Percentiles rank a stretch among this genome's conserved stretches.
phyloP scores from a whole-genome alignment of 2,797 vertebrate species.

The Tympanoctomys barrerae region DNA sequence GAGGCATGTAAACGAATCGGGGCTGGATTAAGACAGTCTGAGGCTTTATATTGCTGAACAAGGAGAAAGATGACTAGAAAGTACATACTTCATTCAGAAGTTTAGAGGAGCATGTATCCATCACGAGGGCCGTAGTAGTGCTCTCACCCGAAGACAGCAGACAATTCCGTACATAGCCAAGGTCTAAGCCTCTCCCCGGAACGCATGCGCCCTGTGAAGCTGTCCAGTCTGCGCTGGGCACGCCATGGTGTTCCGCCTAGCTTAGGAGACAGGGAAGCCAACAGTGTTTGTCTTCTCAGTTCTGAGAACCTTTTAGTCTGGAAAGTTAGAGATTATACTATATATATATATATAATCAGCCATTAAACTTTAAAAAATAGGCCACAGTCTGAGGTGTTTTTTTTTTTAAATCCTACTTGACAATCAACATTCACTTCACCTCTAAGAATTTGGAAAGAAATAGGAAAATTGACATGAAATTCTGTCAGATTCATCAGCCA shows the following conservation, averaged over 20 bases:
- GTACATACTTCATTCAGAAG: background rate
- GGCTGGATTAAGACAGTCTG: background rate
- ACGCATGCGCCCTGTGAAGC: background rate
- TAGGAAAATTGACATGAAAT: slow-evolving; percentile 47
- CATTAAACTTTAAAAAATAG: slow-evolving; percentile 18
- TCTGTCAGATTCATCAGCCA: slow-evolving; percentile 2
- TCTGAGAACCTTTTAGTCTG: too few relatives aligned
- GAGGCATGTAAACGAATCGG: too few relatives aligned
- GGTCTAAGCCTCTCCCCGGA: too few relatives aligned
- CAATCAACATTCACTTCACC: background rate
- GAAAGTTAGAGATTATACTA: background rate
- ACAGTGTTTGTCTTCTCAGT: accelerated
- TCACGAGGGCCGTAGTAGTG: accelerated
- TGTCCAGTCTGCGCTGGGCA: background rate
- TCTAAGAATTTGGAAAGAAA: slow-evolving; percentile 67
- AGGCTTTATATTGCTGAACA: background rate
- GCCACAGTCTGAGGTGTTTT: background rate
- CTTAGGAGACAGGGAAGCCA: background rate
- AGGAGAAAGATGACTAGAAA: background rate
- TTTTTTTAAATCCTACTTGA: slow-evolving; percentile 23
- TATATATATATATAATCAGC: background rate
- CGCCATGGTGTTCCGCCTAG: background rate
- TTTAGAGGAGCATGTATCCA: background rate
- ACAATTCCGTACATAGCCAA: background rate
- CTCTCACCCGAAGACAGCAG: background rate